A percentile compares a stretch with the other conserved stretches of the same genome.
Conservation (phyloP, 2,113 vertebrate genomes). For the Garra rufa region DNA sequence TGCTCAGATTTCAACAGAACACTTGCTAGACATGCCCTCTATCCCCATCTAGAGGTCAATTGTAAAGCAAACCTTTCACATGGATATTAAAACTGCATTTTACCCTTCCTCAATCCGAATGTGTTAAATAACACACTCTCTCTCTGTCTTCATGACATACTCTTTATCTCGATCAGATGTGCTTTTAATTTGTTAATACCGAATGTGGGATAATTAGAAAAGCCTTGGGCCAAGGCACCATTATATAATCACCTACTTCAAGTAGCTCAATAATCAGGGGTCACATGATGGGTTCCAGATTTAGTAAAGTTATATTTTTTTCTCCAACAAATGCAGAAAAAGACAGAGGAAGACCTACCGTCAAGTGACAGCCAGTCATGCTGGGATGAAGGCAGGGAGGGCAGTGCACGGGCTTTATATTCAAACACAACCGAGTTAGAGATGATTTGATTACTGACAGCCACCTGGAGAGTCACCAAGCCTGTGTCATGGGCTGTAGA, state of each 20-base stretch:
- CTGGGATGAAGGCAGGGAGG: constrained; percentile 96
- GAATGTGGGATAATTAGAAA: constrained; percentile 54
- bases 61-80: not conserved
- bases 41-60: constrained; percentile 39
- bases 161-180: not conserved
- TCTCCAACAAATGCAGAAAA: not conserved
- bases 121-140: not conserved
- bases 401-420: constrained; percentile 96
- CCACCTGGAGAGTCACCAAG: constrained; percentile 97
- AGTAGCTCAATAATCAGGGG: constrained; percentile 2
- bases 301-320: not conserved
- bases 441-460: constrained; percentile 98
- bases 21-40: constrained; percentile 7
- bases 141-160: not conserved
- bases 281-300: not conserved
- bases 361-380: constrained; percentile 99
- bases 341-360: constrained; percentile 77
- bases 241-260: constrained; percentile 32
- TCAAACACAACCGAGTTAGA: constrained; percentile 99
- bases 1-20: not conserved
- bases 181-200: constrained; percentile 32
- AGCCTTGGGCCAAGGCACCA: constrained; percentile 31
- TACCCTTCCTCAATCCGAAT: not conserved
- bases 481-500: constrained; percentile 95
- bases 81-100: not conserved